Conservation (phyloP, 2,888 invertebrate genomes). For the Adelphocoris suturalis region DNA sequence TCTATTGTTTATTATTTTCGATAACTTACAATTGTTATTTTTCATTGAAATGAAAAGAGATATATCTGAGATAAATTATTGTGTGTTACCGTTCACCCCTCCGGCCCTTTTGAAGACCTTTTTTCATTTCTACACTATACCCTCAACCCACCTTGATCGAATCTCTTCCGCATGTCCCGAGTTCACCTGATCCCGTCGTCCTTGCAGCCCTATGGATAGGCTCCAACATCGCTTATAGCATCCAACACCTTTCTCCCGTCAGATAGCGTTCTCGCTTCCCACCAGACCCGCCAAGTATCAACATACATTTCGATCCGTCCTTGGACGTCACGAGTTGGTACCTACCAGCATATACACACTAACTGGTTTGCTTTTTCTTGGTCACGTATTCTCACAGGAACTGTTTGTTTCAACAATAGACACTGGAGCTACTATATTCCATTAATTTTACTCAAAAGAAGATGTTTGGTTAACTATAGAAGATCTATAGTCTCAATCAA, state of each 20-base stretch:
- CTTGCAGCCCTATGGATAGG: background rate
- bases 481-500: too few relatives aligned
- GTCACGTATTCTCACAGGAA: background rate
- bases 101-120: background rate
- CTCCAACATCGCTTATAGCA: background rate
- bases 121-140: background rate
- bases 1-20: too few relatives aligned
- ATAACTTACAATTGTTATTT: too few relatives aligned
- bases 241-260: background rate
- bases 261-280: background rate
- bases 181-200: constrained; percentile 34
- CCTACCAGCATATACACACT: too few relatives aligned
- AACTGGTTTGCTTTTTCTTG: background rate
- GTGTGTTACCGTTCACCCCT: too few relatives aligned
- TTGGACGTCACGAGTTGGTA: background rate
- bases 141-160: background rate
- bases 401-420: too few relatives aligned
- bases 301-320: background rate
- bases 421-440: too few relatives aligned
- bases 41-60: too few relatives aligned
- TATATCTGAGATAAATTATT: too few relatives aligned
- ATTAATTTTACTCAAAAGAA: too few relatives aligned
- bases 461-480: too few relatives aligned
- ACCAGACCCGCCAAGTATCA: background rate
- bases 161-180: constrained; percentile 21